Conservation (phyloP, 1,140 invertebrate genomes). For the Palaemon carinicauda region DNA sequence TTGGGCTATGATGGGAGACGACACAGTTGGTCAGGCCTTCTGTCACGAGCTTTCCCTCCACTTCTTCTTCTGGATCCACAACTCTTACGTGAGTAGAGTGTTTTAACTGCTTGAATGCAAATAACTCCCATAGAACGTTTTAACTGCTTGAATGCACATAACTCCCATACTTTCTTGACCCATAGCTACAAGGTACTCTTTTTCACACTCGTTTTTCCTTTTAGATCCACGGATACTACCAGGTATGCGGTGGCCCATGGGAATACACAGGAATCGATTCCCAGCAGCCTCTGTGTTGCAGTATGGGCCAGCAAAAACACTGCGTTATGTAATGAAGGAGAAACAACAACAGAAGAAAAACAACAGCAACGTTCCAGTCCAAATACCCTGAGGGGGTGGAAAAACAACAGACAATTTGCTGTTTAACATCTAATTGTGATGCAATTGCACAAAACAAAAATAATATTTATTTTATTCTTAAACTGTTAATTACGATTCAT, state of each 20-base stretch:
- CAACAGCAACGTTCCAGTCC: too few species aligned
- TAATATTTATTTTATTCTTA: not conserved
- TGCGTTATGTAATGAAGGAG: not conserved
- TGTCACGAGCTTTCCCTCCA: constrained; percentile 10
- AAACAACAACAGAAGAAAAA: too few species aligned
- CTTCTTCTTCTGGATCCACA: constrained; percentile 35
- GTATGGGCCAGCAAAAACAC: constrained; percentile 11
- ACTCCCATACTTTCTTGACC: too few species aligned
- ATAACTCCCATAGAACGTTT: too few species aligned
- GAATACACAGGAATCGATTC: constrained; percentile 36
- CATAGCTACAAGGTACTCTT: too few species aligned
- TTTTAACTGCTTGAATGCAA: too few species aligned
- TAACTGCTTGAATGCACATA: too few species aligned
- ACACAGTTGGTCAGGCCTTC: constrained; percentile 36
- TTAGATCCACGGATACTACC: constrained; percentile 35
- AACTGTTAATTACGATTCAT: too few species aligned
- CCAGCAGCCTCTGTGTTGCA: constrained; percentile 30
- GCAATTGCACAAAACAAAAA: not conserved
- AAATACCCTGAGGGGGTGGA: too few species aligned
- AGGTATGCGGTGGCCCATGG: constrained; percentile 44
- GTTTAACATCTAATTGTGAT: not conserved
- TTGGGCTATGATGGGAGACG: constrained; percentile 1
- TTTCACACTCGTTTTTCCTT: too few species aligned
- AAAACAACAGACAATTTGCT: too few species aligned
- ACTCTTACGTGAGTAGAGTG: constrained; percentile 27